Evolutionary conservation across 2,888 invertebrate genomes (phyloP), one percentile per base, ranked within the genome.

Genomic region (Tortrix viridana): DNA sequence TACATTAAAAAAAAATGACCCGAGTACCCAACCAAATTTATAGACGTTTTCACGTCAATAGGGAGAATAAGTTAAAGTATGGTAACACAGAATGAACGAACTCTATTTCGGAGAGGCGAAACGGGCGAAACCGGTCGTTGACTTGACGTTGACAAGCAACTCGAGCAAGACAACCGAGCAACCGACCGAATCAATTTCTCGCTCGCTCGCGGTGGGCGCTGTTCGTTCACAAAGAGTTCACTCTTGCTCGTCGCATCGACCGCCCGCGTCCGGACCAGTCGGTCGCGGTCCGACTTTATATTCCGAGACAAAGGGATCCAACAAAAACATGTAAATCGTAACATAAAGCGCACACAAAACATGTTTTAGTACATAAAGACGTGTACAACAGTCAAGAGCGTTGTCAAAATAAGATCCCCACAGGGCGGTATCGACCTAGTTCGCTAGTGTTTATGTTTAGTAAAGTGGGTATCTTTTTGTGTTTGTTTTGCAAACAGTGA

Each of bases 401-500:
- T 67, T 67, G 43, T 18, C 66, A 55, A 66, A 58, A 57, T 22
- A 26, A 12, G 52, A 53, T 38, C 38, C 43, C 26, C 48, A 46
- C 54, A 50, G 54, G 52, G 23, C 47, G 59, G 26, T 69, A 82
- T 80, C 80, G 82, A 82, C 76, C 77, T 72, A 68, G 70, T 71
- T 76, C 71, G 68, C 70, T 69, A 74, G 79, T 86, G 88, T 89
- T 88, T 89, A 86, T 86, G 85, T 89, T 88, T 82, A 77, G 71
- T 71, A 75, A 60, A 74, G 74, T 71, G 81, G 85, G 84, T 85
- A 86, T 80, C 56, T 82, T 84, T 74, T 74, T 68, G 77, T 80
- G 84, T 89, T 88, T 88, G 87, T 89, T 88, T 88, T 83, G 87
- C 85, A 86, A 89, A 88, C 86, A 84, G 75, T 80, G 71, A 82